Base-by-base conservation (phyloP, 2,888 invertebrate genomes). In the Trilocha varians region DNA sequence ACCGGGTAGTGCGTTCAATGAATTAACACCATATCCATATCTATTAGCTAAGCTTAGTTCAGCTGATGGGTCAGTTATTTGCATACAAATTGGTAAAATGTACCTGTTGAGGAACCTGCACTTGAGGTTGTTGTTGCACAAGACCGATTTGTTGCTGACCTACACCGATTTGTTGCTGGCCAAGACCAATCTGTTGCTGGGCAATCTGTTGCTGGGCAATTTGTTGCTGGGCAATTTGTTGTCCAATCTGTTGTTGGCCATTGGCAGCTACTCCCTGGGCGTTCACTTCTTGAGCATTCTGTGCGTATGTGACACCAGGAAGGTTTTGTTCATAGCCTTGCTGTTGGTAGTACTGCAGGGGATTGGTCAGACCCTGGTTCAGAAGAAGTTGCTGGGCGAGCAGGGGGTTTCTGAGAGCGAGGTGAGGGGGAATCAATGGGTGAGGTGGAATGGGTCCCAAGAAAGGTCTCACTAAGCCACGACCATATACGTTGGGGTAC, bases 271-370 rank as follows among this genome's bases (percentile, higher is more conserved):
- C 39, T n/a, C 16, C 17, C 9, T 39, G 39, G 6, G 17, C 9
- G 13, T 39, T 13, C n/a, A 11, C 34, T 34, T 39, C 32, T 13
- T 33, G 39, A 13, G 34, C 13, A 16, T 9, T 13, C 11, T 39
- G 39, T 16, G 39, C 17, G 17, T 39, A 39, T 13, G 34, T 5
- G 1, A 34, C 14, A 9, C 34, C 9, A 16, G 39, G 39, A 11
- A 25, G 2, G 25, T 1, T 11, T 25, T 25, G 25, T 25, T 25
- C 25, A 4, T 25, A 25, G 25, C 25, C 25, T 25, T 25, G 18
- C 14, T 43, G 43, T 18, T 40, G 40, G 13, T 38, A 14, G 34
- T 43, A 43, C 11, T 43, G 43, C 8, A 43, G 6, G 2, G 43
- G 43, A 25, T 38, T 36, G 40, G 34, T 18, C 36, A 36, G 33